Conservation (phyloP, 2,888 invertebrate species). For the Acrobeloides nanus region DNA sequence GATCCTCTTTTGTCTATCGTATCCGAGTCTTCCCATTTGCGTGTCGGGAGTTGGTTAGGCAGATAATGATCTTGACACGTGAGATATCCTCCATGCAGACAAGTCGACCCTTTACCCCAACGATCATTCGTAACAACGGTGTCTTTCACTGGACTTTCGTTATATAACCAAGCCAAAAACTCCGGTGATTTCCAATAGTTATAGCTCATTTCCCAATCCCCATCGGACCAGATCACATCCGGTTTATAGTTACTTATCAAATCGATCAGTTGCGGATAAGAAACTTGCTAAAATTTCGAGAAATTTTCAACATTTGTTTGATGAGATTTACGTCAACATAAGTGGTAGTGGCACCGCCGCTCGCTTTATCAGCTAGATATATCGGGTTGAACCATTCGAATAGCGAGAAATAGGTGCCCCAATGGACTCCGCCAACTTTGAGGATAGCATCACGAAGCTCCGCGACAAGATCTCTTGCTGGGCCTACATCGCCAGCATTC, state of each 20-base stretch:
- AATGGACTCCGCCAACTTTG: slow-evolving; percentile 32
- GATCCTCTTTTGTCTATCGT: slow-evolving; percentile 58
- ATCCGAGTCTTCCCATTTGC: slow-evolving; percentile 60
- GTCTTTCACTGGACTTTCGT: slow-evolving; percentile 73
- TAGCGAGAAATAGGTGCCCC: slow-evolving; percentile 49
- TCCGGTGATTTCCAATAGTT: slow-evolving; percentile 75
- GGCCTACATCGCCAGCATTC: slow-evolving; percentile 54
- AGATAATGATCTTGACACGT: slow-evolving; percentile 77
- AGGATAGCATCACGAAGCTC: background rate
- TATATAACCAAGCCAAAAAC: slow-evolving; percentile 85
- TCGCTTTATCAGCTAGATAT: slow-evolving; percentile 31
- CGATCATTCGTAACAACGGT: slow-evolving; percentile 85
- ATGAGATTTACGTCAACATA: too few relatives aligned
- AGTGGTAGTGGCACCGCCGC: too few relatives aligned
- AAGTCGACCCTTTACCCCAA: slow-evolving; percentile 74
- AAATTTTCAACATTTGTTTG: too few relatives aligned
- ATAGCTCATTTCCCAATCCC: slow-evolving; percentile 73
- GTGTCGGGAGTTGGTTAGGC: slow-evolving; percentile 45
- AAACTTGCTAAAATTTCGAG: slow-evolving; percentile 40
- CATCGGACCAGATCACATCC: slow-evolving; percentile 81
- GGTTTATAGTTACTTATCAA: slow-evolving; percentile 58
- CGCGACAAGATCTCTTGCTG: slow-evolving; percentile 56
- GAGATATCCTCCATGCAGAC: slow-evolving; percentile 79
- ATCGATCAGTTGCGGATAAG: slow-evolving; percentile 50
- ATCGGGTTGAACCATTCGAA: slow-evolving; percentile 52